Percentiles rank a stretch among this genome's conserved stretches.
Evolutionary conservation across 2,113 vertebrate genomes (phyloP).

Genomic region (Aramus guarauna): DNA sequence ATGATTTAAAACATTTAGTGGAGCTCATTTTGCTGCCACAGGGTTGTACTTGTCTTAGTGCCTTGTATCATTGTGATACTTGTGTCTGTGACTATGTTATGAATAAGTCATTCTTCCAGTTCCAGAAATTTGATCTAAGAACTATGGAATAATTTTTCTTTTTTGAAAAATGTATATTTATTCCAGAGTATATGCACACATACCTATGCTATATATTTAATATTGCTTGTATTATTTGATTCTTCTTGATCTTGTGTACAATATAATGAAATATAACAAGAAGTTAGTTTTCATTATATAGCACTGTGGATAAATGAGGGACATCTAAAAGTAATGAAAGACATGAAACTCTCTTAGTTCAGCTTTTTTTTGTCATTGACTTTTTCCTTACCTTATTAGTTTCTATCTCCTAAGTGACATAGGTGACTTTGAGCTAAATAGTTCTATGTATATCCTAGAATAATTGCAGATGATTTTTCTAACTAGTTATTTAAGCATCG

Average conservation of each 20-base stretch:
- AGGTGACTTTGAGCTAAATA: background rate
- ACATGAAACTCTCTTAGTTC: accelerated
- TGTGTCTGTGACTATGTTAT: background rate
- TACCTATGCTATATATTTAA: background rate
- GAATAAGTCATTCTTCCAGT: background rate
- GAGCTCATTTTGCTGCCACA: background rate
- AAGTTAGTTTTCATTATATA: background rate
- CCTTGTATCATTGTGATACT: background rate
- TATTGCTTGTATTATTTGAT: background rate
- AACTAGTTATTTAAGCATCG: background rate
- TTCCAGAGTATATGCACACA: background rate
- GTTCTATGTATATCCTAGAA: background rate
- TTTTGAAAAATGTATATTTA: background rate
- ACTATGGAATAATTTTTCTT: background rate
- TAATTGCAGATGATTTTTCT: background rate
- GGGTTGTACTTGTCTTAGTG: background rate
- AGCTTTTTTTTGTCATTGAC: background rate
- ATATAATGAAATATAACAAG: background rate
- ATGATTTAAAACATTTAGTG: background rate
- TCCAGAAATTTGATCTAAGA: background rate
- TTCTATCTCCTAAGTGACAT: background rate
- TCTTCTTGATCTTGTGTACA: background rate
- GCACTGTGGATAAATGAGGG: background rate
- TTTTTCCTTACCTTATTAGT: background rate
- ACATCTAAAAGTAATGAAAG: background rate